A percentile compares a stretch with the other conserved stretches of the same genome.
Conservation (phyloP, 1,140 invertebrate genomes). For the Ceratina australensis region DNA sequence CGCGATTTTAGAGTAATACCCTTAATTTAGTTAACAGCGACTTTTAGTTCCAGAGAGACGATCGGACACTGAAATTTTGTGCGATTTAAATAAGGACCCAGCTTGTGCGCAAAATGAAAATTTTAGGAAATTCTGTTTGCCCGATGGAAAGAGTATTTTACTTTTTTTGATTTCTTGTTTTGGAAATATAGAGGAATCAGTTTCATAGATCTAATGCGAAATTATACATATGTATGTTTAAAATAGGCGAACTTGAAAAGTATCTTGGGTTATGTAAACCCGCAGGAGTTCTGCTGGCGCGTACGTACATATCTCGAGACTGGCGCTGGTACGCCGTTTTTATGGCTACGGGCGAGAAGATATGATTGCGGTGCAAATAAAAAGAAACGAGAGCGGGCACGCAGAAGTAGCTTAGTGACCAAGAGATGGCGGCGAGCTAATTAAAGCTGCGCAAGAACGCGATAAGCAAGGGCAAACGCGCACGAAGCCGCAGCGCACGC, state of each 20-base stretch:
- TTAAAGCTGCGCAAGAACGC: constrained; percentile 43
- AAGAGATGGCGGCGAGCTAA: constrained; percentile 42
- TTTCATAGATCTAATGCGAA: background rate
- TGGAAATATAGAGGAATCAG: too few relatives aligned
- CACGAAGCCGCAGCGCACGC: constrained; percentile 35
- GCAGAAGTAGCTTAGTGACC: constrained; percentile 11
- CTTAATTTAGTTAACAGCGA: background rate
- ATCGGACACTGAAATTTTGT: too few relatives aligned
- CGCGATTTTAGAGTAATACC: constrained; percentile 11
- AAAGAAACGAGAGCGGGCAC: background rate
- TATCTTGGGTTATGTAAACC: background rate
- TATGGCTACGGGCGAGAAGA: background rate
- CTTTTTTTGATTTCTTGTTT: too few relatives aligned
- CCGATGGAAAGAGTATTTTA: too few relatives aligned
- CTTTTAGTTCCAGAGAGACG: background rate
- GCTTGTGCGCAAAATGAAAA: too few relatives aligned
- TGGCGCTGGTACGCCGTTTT: background rate
- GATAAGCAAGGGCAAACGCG: constrained; percentile 44
- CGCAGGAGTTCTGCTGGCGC: background rate
- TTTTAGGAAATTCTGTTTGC: too few relatives aligned
- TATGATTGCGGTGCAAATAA: background rate
- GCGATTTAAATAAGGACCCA: background rate
- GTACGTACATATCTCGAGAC: background rate
- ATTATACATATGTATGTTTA: too few relatives aligned
- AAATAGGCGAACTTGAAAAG: background rate